Conservation (phyloP, 2,113 vertebrate species). For the Paradoxurus hermaphroditus region DNA sequence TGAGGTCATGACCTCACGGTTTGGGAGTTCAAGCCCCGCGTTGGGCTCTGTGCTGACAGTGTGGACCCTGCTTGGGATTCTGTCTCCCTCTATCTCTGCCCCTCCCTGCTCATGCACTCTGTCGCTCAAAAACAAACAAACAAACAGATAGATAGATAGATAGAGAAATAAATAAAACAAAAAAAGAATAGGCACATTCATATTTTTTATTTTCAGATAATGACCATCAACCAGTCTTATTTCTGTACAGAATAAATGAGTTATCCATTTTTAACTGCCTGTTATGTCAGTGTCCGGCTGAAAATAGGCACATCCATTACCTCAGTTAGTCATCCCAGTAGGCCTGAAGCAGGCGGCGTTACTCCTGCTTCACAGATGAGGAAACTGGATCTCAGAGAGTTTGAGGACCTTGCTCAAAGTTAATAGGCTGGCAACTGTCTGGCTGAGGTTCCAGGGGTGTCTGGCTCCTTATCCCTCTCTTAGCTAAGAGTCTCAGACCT, state of each 20-base stretch:
- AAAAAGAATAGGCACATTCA: not conserved
- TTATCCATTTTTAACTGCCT: not conserved
- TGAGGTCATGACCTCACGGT: too few species aligned
- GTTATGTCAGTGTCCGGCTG: not conserved
- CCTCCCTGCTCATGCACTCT: too few species aligned
- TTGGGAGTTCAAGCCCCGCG: too few species aligned
- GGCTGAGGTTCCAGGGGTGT: not conserved
- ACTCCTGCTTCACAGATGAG: not conserved
- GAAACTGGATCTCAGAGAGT: not conserved
- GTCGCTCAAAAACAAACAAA: too few species aligned
- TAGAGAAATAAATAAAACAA: not conserved
- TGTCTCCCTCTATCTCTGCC: too few species aligned
- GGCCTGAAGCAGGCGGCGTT: not conserved
- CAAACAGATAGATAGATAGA: too few species aligned
- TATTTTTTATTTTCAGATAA: slow-evolving; percentile 43
- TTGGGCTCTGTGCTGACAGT: too few species aligned
- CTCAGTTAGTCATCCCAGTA: not conserved
- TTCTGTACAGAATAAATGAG: not conserved
- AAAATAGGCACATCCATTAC: not conserved
- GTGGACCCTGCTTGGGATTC: too few species aligned
- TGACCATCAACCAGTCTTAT: not conserved
- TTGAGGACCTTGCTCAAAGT: not conserved
- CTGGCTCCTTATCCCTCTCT: not conserved
- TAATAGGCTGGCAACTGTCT: not conserved
- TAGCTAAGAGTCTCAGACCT: not conserved